Conservation (phyloP, 2,888 invertebrate genomes). For the Toxonevra muliebris region DNA sequence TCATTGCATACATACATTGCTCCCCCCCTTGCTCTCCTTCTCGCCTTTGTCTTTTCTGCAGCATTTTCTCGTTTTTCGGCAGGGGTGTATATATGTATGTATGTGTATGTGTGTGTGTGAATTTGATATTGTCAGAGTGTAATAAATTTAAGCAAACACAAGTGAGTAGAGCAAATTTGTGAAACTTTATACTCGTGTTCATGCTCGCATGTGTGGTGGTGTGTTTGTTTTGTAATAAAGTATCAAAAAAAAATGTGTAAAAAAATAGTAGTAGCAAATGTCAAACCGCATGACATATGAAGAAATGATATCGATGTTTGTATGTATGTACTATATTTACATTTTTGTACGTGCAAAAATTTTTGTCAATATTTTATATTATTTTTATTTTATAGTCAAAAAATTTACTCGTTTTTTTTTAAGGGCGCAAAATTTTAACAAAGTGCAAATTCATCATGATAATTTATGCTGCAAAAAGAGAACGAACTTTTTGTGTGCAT, state of each 20-base stretch:
- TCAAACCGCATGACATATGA: neutral
- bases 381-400: slow-evolving; percentile 3
- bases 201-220: too few relatives aligned
- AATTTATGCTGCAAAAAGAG: too few relatives aligned
- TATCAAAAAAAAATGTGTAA: neutral
- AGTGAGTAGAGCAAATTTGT: too few relatives aligned
- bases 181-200: too few relatives aligned
- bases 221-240: too few relatives aligned
- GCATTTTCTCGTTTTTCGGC: too few relatives aligned
- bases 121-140: neutral
- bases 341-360: neutral
- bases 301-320: neutral
- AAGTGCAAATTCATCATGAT: too few relatives aligned
- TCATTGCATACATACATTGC: too few relatives aligned
- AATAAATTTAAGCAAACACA: neutral
- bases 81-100: neutral
- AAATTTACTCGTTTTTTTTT: neutral
- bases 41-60: neutral
- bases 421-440: too few relatives aligned
- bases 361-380: too few relatives aligned
- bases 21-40: neutral
- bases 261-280: neutral
- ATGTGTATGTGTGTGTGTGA: neutral
- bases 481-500: too few relatives aligned
- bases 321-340: neutral